Percentiles rank a stretch among this genome's conserved stretches.
These are phyloP conservation scores for Saccostrea glomerata DNA, from an alignment of 1,140 invertebrate species.

Conservation along the genomic window DNA sequence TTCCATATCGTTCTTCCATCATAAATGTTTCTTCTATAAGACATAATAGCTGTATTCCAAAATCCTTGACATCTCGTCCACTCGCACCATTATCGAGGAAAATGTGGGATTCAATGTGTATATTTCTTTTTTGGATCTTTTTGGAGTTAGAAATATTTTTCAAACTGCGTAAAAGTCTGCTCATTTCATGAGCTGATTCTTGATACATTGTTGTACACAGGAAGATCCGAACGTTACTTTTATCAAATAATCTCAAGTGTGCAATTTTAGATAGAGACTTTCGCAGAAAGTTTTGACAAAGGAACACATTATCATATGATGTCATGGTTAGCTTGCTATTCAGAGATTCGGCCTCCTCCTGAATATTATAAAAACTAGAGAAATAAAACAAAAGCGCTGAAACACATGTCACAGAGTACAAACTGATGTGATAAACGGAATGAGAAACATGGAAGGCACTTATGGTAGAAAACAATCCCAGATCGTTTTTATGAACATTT, in stretches of 20 bases:
- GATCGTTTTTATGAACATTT: not conserved
- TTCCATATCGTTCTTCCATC: slow-evolving; percentile 45
- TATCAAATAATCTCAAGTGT: not conserved
- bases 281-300: not conserved
- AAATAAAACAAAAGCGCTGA: slow-evolving; percentile 12
- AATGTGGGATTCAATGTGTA: slow-evolving; percentile 69
- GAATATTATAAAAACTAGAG: not conserved
- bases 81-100: slow-evolving; percentile 70
- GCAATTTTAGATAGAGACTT: not conserved
- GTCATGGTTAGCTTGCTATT: not conserved
- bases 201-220: slow-evolving; percentile 73
- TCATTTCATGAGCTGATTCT: slow-evolving; percentile 68
- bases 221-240: slow-evolving; percentile 51
- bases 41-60: slow-evolving; percentile 66
- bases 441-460: not conserved
- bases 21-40: slow-evolving; percentile 61
- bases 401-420: not conserved
- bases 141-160: slow-evolving; percentile 57
- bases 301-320: not conserved
- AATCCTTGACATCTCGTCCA: slow-evolving; percentile 59
- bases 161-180: slow-evolving; percentile 64
- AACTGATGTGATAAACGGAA: not conserved
- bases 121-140: slow-evolving; percentile 45
- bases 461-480: not conserved
- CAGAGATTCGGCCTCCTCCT: not conserved